Conservation (phyloP, 2,113 vertebrate species). For the Porphyrio hochstetteri region DNA sequence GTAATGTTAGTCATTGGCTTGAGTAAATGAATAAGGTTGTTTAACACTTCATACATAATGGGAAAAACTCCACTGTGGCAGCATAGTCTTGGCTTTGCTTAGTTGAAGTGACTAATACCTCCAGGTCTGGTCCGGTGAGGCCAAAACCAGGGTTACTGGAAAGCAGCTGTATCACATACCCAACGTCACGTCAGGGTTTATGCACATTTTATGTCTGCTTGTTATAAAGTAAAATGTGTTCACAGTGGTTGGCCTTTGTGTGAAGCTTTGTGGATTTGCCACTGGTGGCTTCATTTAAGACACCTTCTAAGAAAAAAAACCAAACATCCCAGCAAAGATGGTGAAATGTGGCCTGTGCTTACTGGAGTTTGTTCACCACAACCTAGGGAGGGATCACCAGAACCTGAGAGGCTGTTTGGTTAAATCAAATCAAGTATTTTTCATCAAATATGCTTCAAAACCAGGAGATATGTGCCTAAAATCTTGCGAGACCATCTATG, state of each 20-base stretch:
- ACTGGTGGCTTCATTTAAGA: not conserved
- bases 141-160: not conserved
- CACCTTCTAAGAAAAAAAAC: not conserved
- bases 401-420: not conserved
- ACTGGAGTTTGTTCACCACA: not conserved
- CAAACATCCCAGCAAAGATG: not conserved
- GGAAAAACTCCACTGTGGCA: not conserved
- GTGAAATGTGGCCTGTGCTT: not conserved
- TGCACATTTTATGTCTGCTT: not conserved
- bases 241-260: rapidly evolving
- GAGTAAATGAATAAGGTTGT: not conserved
- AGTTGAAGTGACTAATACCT: not conserved
- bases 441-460: not conserved
- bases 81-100: not conserved
- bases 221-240: not conserved
- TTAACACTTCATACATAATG: not conserved
- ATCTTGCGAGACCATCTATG: not conserved
- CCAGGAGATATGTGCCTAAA: not conserved
- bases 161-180: not conserved
- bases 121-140: not conserved
- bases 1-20: not conserved
- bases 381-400: not conserved
- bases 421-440: not conserved
- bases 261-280: not conserved
- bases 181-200: rapidly evolving